These are phyloP conservation scores for Dreissena rostriformis DNA, from an alignment of 1,140 invertebrate species.

Conservation along the genomic window DNA sequence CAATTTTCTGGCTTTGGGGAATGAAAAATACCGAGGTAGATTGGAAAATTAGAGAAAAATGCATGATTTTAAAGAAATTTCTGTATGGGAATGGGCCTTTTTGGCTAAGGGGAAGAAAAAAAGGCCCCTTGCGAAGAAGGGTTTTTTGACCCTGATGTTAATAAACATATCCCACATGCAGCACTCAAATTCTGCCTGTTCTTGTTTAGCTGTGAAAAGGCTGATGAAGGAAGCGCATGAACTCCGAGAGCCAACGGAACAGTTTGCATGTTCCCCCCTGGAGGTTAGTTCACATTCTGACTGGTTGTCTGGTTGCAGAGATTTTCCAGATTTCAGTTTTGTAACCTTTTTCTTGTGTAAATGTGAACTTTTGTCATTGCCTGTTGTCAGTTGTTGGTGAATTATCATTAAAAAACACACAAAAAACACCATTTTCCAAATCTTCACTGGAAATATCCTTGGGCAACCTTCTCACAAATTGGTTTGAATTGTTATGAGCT, in stretches of 20 bases:
- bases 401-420: background rate
- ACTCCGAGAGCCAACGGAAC: conserved; percentile 91
- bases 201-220: conserved; percentile 89
- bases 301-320: background rate
- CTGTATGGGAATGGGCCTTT: too few relatives aligned
- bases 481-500: too few relatives aligned
- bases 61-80: too few relatives aligned
- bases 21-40: too few relatives aligned
- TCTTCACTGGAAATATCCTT: too few relatives aligned
- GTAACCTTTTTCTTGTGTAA: background rate
- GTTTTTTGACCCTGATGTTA: background rate
- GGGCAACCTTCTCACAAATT: too few relatives aligned
- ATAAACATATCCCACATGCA: background rate
- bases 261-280: conserved; percentile 94
- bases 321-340: too few relatives aligned
- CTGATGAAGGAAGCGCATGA: conserved; percentile 96
- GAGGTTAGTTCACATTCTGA: conserved; percentile 83
- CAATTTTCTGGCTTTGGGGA: too few relatives aligned
- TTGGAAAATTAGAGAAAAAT: too few relatives aligned
- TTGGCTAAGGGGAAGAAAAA: too few relatives aligned
- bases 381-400: background rate
- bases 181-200: background rate
- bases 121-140: too few relatives aligned
- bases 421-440: too few relatives aligned
- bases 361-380: background rate